Percentiles rank a stretch among this genome's conserved stretches.
Conservation (phyloP, 2,888 invertebrate species). For the Amphipyra berbera region DNA sequence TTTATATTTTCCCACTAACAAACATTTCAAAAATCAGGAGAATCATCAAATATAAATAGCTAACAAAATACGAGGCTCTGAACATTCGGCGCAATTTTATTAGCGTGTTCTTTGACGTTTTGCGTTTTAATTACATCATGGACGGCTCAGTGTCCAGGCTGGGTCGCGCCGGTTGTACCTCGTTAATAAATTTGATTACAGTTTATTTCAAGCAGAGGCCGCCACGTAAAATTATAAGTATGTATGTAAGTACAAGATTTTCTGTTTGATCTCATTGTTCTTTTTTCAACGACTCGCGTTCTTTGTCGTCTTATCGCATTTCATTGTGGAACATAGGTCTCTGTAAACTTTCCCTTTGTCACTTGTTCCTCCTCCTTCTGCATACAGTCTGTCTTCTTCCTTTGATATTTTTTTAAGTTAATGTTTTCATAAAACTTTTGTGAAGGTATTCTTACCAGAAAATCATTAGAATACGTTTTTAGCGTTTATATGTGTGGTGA, state of each 20-base stretch:
- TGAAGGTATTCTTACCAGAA: too few species aligned
- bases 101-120: conserved; percentile 55
- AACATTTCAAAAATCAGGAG: conserved; percentile 21
- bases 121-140: conserved; percentile 61
- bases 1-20: not conserved
- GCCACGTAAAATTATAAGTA: conserved; percentile 10
- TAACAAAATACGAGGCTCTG: conserved; percentile 39
- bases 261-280: too few species aligned
- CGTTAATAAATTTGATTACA: conserved; percentile 37
- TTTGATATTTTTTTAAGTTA: too few species aligned
- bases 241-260: not conserved
- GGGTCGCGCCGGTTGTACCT: conserved; percentile 8
- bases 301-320: too few species aligned
- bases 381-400: too few species aligned
- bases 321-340: too few species aligned
- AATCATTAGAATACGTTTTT: too few species aligned
- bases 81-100: conserved; percentile 49
- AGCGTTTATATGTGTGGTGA: too few species aligned
- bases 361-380: too few species aligned
- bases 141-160: conserved; percentile 24
- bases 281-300: too few species aligned
- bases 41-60: conserved; percentile 29
- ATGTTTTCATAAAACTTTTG: too few species aligned
- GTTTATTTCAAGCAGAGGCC: conserved; percentile 30
- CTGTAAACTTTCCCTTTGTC: too few species aligned